Base-by-base conservation (phyloP, 1,140 invertebrate genomes). In the Artemia franciscana region DNA sequence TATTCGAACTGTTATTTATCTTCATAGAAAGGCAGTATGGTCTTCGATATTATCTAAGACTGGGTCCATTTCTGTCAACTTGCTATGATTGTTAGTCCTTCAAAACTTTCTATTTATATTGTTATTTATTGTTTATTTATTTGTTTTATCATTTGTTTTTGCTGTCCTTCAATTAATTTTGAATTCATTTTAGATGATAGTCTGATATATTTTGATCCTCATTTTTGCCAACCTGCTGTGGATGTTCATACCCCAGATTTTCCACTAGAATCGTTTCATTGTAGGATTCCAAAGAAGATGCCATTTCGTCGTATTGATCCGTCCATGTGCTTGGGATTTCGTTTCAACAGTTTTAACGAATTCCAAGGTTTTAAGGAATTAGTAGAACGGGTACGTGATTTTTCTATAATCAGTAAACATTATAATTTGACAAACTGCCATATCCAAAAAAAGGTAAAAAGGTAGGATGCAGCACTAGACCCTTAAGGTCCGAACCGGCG, bases 251-350 rank as follows among this genome's bases (percentile, higher is more conserved):
- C 82, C 67, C 75, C 80, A 61, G 79, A 82, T 68, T 86, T 86
- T 70, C 77, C 83, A 1, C 70, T 86, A 26, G 75, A 82, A 67
- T 83, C 82, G 25, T 93, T 87, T 75, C 90, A 92, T 71, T 92
- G 88, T 70, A 76, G 81, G 60, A 85, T 84, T 23, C 87, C 89
- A n/a, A 78, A 87, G 58, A 92, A 91, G 73, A 80, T 92, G 72
- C 78, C 84, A 62, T 77, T 91, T n/a, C 80, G 73, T 58, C 87
- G 87, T 74, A 88, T 94, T 83, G 90, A 94, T 76, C 90, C 90
- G 2, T 91, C 87, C 61, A 91, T 88, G 73, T 88, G 89, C 66
- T 82, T 92, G 57, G 89, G 88, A n/a, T 93, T 93, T 72, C 91
- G 86, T 73, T 84, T 87, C 68, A 75, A 78, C 57, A 82, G 81